Evolutionary conservation across 2,113 vertebrate genomes (phyloP), one percentile per base, ranked within the genome.

Genomic region (Oceanites oceanicus): DNA sequence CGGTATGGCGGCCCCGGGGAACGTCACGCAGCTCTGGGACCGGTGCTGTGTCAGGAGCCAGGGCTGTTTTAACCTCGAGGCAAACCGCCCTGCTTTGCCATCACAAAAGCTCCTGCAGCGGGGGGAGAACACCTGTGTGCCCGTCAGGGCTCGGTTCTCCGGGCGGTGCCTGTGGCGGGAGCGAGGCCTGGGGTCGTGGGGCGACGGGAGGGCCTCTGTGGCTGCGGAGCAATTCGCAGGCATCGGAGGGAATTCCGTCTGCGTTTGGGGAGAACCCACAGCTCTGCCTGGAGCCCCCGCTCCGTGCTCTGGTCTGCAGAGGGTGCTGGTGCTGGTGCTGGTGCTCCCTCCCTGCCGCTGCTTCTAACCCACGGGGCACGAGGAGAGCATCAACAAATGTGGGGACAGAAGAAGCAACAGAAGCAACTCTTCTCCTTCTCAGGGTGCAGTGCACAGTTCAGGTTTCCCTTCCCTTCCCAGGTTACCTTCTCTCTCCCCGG

Each of bases 251-350:
- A 17, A 45, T 58, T 56, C 25, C 15, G 25, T n/a, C 65, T 61
- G 16, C 2, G 0, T 21, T 1, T 90, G 18, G n/a, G 38, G 26
- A 68, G 45, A 87, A 22, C 26, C 27, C 68, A 5, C 32, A 23
- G 55, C 68, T 72, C 19, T 20, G 11, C 22, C 58, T 32, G 52
- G 59, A 88, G 45, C 55, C 0, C 0, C 22, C 29, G 6, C 38
- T 10, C 29, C 0, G 0, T 27, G 68, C 52, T 38, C 29, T n/a
- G 45, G 26, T 56, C 27, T 50, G 20, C 15, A 11, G 27, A 32
- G 32, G n/a, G 15, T 22, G 16, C 45, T 59, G 17, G 27, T 36
- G 59, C 30, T 25, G 59, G 21, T 79, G 38, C 42, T 70, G 17
- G 27, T 36, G 59, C 30, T 25, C 40, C 6, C 0, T 49, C 59